Evolutionary conservation across 1,140 invertebrate species (phyloP).

Genomic region (Papilio aristodemus): DNA sequence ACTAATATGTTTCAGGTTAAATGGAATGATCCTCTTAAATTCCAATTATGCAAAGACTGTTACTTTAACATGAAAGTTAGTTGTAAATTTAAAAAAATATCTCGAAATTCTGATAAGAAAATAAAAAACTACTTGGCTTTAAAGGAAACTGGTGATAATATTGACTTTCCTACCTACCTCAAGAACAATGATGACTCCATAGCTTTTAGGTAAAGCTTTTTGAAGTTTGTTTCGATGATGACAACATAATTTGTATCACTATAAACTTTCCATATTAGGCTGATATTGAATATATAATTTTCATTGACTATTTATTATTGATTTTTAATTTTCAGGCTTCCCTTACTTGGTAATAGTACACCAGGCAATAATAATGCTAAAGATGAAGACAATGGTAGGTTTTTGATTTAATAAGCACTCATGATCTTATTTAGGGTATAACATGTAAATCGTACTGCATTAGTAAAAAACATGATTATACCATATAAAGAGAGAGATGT

Average conservation of each 20-base stretch:
- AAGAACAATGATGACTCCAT: constrained; percentile 61
- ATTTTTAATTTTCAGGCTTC: constrained; percentile 52
- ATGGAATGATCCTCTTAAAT: constrained; percentile 60
- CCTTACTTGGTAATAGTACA: constrained; percentile 53
- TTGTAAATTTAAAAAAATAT: constrained; percentile 68
- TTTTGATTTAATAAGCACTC: not conserved
- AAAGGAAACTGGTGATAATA: constrained; percentile 52
- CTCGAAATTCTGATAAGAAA: constrained; percentile 59
- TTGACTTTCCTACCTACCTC: constrained; percentile 58
- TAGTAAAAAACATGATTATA: too few species aligned
- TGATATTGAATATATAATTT: too few species aligned
- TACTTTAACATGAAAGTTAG: constrained; percentile 59
- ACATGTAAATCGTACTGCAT: too few species aligned
- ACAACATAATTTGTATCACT: too few species aligned
- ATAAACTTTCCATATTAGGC: too few species aligned
- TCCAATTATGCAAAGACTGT: constrained; percentile 70
- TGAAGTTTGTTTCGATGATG: too few species aligned
- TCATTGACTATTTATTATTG: too few species aligned
- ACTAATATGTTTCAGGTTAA: constrained; percentile 57
- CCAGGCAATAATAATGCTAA: constrained; percentile 49
- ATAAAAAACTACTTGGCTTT: constrained; percentile 54
- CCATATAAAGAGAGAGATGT: too few species aligned
- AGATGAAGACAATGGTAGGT: constrained; percentile 70
- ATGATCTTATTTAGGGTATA: too few species aligned
- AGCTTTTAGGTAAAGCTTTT: constrained; percentile 51